These are phyloP conservation scores for Drosophila elegans DNA, from an alignment of 1,140 invertebrate genomes.

Conservation along the genomic window DNA sequence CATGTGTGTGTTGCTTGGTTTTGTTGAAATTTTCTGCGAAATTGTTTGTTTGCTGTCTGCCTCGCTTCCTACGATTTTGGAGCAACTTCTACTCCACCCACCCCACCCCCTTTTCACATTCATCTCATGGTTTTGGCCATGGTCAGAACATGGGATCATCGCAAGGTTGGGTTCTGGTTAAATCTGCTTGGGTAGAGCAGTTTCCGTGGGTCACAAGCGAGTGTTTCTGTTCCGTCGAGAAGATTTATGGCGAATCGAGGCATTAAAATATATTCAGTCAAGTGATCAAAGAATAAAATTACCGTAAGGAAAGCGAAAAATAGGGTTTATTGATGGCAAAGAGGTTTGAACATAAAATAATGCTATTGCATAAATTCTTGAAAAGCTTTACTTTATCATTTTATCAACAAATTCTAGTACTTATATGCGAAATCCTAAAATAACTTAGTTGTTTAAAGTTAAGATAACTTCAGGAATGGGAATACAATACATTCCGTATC, in stretches of 20 bases:
- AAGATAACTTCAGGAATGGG: too few relatives aligned
- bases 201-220: slow-evolving; percentile 28
- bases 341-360: too few relatives aligned
- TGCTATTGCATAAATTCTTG: too few relatives aligned
- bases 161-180: slow-evolving; percentile 42
- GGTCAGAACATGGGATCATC: slow-evolving; percentile 34
- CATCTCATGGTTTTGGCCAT: slow-evolving; percentile 34
- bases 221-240: slow-evolving; percentile 4
- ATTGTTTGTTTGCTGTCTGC: slow-evolving; percentile 48
- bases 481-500: too few relatives aligned
- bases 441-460: too few relatives aligned
- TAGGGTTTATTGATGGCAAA: not conserved
- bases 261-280: slow-evolving; percentile 14
- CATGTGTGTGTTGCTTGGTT: slow-evolving; percentile 21
- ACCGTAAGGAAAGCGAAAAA: not conserved
- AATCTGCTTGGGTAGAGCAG: slow-evolving; percentile 32
- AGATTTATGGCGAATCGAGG: slow-evolving; percentile 30
- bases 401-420: too few relatives aligned
- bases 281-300: not conserved
- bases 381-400: too few relatives aligned
- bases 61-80: slow-evolving; percentile 41
- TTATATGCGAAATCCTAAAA: too few relatives aligned
- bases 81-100: not conserved
- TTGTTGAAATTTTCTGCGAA: slow-evolving; percentile 55
- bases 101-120: slow-evolving; percentile 16